Evolutionary conservation across 2,888 invertebrate species (phyloP), one percentile per base, ranked within the genome.

Genomic region (Aspidiotus rigidus): DNA sequence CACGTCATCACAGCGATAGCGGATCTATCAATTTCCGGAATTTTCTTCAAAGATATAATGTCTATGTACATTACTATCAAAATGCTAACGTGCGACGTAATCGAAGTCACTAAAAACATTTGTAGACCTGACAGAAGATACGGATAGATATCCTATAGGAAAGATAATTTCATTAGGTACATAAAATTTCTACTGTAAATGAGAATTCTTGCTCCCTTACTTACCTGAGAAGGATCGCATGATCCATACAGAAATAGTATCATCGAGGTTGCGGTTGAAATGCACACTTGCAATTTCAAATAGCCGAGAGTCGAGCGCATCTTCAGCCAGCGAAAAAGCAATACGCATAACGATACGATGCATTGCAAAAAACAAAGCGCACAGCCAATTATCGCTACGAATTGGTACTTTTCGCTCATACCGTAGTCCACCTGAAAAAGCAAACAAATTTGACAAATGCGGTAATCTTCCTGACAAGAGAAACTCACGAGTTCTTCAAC

Each of bases 1-100:
- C 85, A 85, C 74, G 86, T 87, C 62, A 86, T 83, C 60, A 87
- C 82, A 39, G 84, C 85, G 0, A 87, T 83, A 1, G 87, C 84
- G 0, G 86, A 85, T 56, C 84, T 83, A 59, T 84, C 83, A 71
- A 85, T 83, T 70, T 79, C 77, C 69, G 76, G 76, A 53, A 80
- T 76, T 73, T 79, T 80, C 2, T 81, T 80, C 64, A 83, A 77
- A 59, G 85, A 81, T 7, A 86, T 85, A 61, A 87, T 78, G 76
- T 88, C 87, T 0, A 87, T 85, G 74, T 87, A 87, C 72, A 88
- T 81, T 71, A 87, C 81, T 64, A 88, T 79, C 53, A 87, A 83
- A 76, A 86, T 86, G 55, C 87, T 87, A 71, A 88, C 83, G 72
- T 88, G 84, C 28, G 87, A 85, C 8, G 87, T 87, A 77, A 86